These are phyloP conservation scores for Corbicula japonica DNA, from an alignment of 2,888 invertebrate genomes.

Conservation along the genomic window DNA sequence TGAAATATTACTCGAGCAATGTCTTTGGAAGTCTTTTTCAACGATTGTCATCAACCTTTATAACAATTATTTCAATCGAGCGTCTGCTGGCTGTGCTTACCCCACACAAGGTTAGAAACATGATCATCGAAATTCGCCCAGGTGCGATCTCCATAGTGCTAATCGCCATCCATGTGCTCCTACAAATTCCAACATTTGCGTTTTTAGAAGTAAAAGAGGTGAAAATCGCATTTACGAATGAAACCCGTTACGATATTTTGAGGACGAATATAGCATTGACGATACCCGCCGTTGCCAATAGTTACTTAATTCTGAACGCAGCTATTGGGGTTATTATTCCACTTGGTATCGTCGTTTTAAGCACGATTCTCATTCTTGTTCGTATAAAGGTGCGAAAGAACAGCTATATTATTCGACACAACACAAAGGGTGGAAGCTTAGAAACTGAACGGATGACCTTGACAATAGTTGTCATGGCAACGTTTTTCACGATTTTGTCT, in stretches of 20 bases:
- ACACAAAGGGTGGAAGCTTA: slow-evolving; percentile 5
- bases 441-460: slow-evolving; percentile 15
- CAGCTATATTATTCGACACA: background rate
- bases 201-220: slow-evolving; percentile 1
- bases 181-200: slow-evolving; percentile 6
- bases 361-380: background rate
- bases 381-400: background rate
- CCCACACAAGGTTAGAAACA: slow-evolving; percentile 6
- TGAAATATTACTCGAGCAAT: background rate
- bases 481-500: slow-evolving; percentile 4
- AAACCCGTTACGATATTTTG: background rate
- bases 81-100: slow-evolving; percentile 3
- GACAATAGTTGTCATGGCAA: slow-evolving; percentile 17
- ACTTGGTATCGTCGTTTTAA: background rate
- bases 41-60: slow-evolving; percentile 8
- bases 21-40: slow-evolving; percentile 1
- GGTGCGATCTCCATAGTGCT: background rate
- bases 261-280: background rate
- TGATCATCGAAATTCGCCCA: slow-evolving; percentile 9
- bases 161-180: background rate
- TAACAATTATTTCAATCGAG: slow-evolving; percentile 16
- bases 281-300: background rate
- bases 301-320: background rate
- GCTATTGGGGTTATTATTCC: slow-evolving; percentile 6
- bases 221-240: no score